These are phyloP conservation scores for Pontoporia blainvillei DNA, from an alignment of 2,113 vertebrate genomes.

Conservation along the genomic window DNA sequence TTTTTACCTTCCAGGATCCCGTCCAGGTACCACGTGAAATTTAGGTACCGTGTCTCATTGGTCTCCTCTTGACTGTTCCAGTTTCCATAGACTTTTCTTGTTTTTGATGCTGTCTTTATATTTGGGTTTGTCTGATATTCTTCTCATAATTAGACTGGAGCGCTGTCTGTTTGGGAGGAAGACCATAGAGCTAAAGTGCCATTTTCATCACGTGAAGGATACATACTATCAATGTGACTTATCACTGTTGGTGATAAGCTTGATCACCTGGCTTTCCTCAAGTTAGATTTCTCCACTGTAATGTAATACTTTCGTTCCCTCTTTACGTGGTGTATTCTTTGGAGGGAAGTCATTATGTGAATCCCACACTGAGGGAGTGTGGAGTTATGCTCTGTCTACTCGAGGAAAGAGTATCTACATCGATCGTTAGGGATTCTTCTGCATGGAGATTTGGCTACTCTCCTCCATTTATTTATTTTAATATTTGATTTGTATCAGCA, in stretches of 20 bases:
- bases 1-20: not conserved
- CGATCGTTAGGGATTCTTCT: not conserved
- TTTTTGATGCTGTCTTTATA: not conserved
- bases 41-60: not conserved
- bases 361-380: not conserved
- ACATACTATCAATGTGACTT: not conserved
- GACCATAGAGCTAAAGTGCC: not conserved
- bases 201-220: not conserved
- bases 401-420: not conserved
- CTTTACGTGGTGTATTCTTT: not conserved
- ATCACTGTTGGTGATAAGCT: not conserved
- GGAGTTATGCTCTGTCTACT: not conserved
- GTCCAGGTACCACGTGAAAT: not conserved
- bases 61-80: not conserved
- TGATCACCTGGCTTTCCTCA: not conserved
- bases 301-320: not conserved
- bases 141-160: not conserved
- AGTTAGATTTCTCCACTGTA: not conserved
- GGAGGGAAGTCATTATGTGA: not conserved
- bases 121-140: not conserved
- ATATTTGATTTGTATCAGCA: not conserved
- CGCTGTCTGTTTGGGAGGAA: not conserved
- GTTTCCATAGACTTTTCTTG: not conserved
- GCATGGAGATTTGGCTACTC: not conserved
- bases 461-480: not conserved